Evolutionary conservation across 2,888 invertebrate genomes (phyloP), one percentile per base, ranked within the genome.

Genomic region (Macrosiphum euphorbiae): DNA sequence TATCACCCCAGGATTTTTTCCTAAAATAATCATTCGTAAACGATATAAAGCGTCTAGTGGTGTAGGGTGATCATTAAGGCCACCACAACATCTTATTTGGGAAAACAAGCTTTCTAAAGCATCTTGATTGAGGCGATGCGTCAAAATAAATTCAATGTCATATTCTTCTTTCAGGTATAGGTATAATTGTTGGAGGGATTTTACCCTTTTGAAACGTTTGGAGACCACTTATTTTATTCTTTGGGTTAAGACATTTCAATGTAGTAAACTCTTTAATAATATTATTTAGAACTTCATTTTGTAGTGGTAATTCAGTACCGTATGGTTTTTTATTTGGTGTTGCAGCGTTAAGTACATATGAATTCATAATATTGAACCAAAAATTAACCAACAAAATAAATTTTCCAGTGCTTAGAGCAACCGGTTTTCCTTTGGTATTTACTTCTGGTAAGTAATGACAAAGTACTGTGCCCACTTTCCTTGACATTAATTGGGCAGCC

Each of bases 121-220:
- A 78, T 78, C 78, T 35, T 78, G 78, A 78, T 78, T 78, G 5
- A 78, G 20, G 35, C 16, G 16, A 78, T 78, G 78, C 20, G 35
- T 78, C 7, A 78, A 35, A 3, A 35, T 78, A 78, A 78, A 78
- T 3, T 78, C 13, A 78, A 78, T 78, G 20, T 35, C 78, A 35
- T 78, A 35, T 2, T 78, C 3, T 78, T 78, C 35, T 78, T 78
- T 35, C 35, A 78, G 35, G 3, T 78, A 78, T 78, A 78, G 4
- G 35, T 78, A 78, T 5, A 78, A 78, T 20, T 5, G 5, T 78
- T 35, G n/a, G 0, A 78, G 4, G 20, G 35, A 78, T 7, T 78
- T 78, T 44, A 11, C 67, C 89, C 28, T 61, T 93, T 52, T 93
- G 93, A 67, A 88, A 93, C 11, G 67, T 52, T 88, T 88, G 93